A percentile compares a stretch with the other conserved stretches of the same genome.
phyloP scores from a whole-genome alignment of 2,888 invertebrate genomes.

The Euproctis similis region DNA sequence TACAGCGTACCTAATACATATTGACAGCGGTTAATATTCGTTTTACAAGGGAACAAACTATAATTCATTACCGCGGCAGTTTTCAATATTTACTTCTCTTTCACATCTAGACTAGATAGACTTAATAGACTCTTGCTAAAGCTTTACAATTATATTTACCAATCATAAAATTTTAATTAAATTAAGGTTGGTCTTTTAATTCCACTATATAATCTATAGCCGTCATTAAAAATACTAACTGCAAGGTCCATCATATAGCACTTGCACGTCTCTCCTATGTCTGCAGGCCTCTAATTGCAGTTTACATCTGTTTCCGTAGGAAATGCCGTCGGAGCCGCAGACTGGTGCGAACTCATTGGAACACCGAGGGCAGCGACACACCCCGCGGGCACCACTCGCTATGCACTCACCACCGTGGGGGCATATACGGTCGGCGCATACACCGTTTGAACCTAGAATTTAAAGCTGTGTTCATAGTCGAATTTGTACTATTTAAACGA shows the following conservation, averaged over 20 bases:
- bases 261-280: constrained; percentile 82
- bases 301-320: constrained; percentile 89
- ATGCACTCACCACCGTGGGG: constrained; percentile 82
- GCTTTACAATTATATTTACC: too few species aligned
- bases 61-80: too few species aligned
- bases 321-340: constrained; percentile 88
- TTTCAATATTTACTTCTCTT: too few species aligned
- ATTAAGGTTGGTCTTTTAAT: too few species aligned
- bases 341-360: constrained; percentile 90
- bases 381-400: constrained; percentile 82
- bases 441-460: constrained; percentile 76
- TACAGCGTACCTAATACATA: too few species aligned
- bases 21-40: too few species aligned
- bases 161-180: too few species aligned
- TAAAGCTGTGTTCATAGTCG: not conserved
- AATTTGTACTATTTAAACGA: too few species aligned
- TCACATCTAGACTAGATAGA: too few species aligned
- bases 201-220: too few species aligned
- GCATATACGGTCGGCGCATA: constrained; percentile 82
- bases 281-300: constrained; percentile 87
- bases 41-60: too few species aligned
- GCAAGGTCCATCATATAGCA: constrained; percentile 88
- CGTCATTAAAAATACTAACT: constrained; percentile 65
- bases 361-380: constrained; percentile 90
- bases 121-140: too few species aligned